Percentiles rank a stretch among this genome's conserved stretches.
Conservation (phyloP, 1,140 invertebrate species). For the Galendromus occidentalis region DNA sequence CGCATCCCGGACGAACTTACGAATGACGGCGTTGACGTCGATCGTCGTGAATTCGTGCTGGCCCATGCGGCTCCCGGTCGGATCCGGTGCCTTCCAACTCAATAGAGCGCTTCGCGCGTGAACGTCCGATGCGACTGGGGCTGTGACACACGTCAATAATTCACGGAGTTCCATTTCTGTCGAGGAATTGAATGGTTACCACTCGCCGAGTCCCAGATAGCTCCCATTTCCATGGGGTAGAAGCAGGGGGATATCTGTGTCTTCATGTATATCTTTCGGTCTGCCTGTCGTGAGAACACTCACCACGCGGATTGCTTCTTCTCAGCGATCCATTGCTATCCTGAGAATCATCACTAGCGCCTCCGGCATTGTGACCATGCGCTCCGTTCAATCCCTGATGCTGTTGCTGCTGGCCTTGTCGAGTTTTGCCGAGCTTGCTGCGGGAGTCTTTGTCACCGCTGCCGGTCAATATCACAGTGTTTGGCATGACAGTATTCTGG, state of each 20-base stretch:
- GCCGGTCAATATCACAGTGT: conserved; percentile 9
- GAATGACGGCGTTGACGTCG: not conserved
- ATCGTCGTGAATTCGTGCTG: conserved; percentile 1
- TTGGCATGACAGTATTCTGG: conserved; percentile 4
- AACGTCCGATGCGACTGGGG: not conserved
- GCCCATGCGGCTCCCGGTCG: not conserved
- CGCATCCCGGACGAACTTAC: not conserved
- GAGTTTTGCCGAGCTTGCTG: no score
- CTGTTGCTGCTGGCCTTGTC: not conserved
- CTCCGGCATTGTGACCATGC: no score
- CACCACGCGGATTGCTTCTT: no score
- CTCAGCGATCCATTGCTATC: no score
- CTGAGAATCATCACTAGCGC: no score
- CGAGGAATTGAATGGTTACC: no score
- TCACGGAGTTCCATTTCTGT: conserved; percentile 6
- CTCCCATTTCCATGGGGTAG: no score
- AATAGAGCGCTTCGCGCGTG: not conserved
- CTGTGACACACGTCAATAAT: conserved; percentile 2
- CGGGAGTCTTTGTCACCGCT: not conserved
- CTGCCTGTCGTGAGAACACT: not conserved
- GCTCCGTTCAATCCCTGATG: no score
- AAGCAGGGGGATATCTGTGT: no score
- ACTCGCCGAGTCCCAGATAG: no score
- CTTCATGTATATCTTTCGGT: not conserved
- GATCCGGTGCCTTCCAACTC: not conserved